Evolutionary conservation across 2,888 invertebrate species (phyloP), one percentile per base, ranked within the genome.

Genomic region (Eulithis testata): DNA sequence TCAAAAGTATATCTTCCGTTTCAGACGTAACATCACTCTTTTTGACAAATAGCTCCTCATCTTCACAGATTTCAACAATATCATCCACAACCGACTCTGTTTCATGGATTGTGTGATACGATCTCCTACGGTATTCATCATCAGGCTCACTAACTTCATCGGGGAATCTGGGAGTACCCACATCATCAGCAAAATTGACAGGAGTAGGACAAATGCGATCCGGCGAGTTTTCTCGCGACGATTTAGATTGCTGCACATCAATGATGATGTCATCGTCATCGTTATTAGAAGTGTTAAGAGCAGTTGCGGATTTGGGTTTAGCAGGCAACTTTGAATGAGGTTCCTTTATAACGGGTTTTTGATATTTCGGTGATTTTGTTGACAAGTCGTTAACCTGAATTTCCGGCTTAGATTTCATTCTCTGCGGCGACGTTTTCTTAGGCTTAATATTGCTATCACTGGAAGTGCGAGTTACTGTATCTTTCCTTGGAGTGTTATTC

Each of bases 111-210:
- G 87, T 90, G 59, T 90, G 87, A 73, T 93, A 77, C 43, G 84
- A 78, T 52, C 89, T 83, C 67, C 82, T 88, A 12, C 79, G 82
- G 11, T 90, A 88, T 44, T 94, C 94, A 76, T 96, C 96, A 71
- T 96, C 96, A 0, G 97, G 96, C 82, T 97, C 96, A 75, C 94
- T 94, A 0, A 96, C 95, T 77, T 95, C 94, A 82, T 97, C 96
- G 0, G 97, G 96, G 79, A 95, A 96, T 62, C 96, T 93, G 3
- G 96, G 95, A 60, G 93, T 94, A 55, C 94, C 94, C 2, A 94
- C 93, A 66, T 94, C 94, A 55, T 94, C 94, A 56, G 91, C 89
- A 7, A 94, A 93, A 47, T 94, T 93, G 4, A 95, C 93, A 0
- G 96, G 96, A 9, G 94, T 94, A 0, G 96, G 96, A 75, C 95